Base-by-base conservation (phyloP, 2,797 vertebrate species). In the Poeciliopsis paucimaculata region DNA sequence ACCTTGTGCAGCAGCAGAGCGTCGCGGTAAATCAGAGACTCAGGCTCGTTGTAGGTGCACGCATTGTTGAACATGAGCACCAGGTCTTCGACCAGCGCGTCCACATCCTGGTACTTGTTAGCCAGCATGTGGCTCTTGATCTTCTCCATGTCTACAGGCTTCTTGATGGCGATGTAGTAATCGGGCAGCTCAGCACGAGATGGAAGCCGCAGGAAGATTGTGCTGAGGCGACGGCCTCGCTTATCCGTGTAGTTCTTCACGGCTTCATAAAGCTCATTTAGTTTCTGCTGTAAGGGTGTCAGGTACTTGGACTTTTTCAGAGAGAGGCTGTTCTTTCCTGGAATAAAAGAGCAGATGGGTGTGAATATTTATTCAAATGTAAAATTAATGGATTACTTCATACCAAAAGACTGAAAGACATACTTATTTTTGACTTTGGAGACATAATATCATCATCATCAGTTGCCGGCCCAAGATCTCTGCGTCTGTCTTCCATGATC, bases 51-150 rank as follows among this genome's bases (percentile, higher is more conserved):
- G 84, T 99, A 99, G 0, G 98, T 99, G 86, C 98, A 99, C 4
- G 98, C 98, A 0, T 99, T 99, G 91, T 99, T 99, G 94, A 99
- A 99, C 98, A 99, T 99, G 90, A 99, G 96, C 76, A 98, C 98
- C 20, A 99, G 95, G 94, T 99, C 98, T 83, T 99, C 98, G 70
- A 98, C 98, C 95, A 99, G 96, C 2, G 97, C 97, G 62, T 99
- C 98, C 31, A 99, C 97, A 64, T 99, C 98, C 94, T 99, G 98
- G 94, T 98, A 99, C 83, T 99, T 99, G 85, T 99, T 99, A 76
- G 98, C 96, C 96, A 99, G 96, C 97, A 99, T 99, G 90, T 99
- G 98, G 85, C 97, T 98, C 93, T 97, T 96, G 89, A 99, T 96
- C 90, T 98, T 98, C 91, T 99, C 98, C 98, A 99, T 98, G 93